These are phyloP conservation scores for Diorhabda elongata DNA, from an alignment of 1,140 invertebrate genomes.

Conservation along the genomic window DNA sequence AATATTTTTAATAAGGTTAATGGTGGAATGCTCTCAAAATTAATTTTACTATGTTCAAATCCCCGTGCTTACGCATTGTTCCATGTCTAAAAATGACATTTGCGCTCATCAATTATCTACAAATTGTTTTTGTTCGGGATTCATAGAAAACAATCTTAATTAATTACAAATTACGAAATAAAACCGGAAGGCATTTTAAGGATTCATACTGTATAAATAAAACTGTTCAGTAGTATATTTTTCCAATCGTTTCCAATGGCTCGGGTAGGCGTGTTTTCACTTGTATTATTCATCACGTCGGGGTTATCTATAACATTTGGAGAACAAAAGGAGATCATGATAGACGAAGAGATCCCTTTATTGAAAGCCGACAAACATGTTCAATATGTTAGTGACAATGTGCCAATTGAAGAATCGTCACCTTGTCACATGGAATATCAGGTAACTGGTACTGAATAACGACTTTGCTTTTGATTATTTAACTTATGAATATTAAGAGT, in stretches of 20 bases:
- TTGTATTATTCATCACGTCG: slow-evolving; percentile 1
- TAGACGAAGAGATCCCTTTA: slow-evolving; percentile 24
- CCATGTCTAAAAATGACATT: too few relatives aligned
- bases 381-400: slow-evolving; percentile 11
- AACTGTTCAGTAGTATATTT: background rate
- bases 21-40: too few relatives aligned
- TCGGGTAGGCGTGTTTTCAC: background rate
- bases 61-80: too few relatives aligned
- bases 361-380: slow-evolving; percentile 9
- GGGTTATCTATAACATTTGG: slow-evolving; percentile 6
- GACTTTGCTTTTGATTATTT: too few relatives aligned
- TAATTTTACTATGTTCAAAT: too few relatives aligned
- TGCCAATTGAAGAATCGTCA: slow-evolving; percentile 9
- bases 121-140: too few relatives aligned
- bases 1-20: too few relatives aligned
- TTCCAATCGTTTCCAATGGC: slow-evolving; percentile 17
- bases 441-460: slow-evolving; percentile 20
- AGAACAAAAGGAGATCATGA: slow-evolving; percentile 21
- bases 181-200: background rate
- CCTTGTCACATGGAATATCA: slow-evolving; percentile 41
- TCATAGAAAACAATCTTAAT: background rate
- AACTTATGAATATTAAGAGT: too few relatives aligned
- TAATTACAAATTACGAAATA: background rate
- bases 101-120: too few relatives aligned
- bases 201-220: background rate